Percentiles rank a stretch among this genome's conserved stretches.
phyloP scores from a whole-genome alignment of 2,888 invertebrate genomes.

The Metopia argyrocephala region DNA sequence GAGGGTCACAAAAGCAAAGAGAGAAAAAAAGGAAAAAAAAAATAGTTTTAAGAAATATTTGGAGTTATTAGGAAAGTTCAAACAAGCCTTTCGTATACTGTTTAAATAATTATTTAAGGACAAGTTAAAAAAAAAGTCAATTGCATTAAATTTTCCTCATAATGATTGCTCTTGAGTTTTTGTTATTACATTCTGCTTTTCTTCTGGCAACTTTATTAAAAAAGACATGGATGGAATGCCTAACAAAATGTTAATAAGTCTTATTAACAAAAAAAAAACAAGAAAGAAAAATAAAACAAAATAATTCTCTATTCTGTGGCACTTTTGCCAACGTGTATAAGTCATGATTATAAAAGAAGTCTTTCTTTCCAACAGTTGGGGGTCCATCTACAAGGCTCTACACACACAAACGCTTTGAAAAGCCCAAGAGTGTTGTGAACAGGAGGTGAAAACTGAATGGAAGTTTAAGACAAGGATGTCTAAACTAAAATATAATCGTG shows the following conservation, averaged over 20 bases:
- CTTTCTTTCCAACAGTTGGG: slow-evolving; percentile 12
- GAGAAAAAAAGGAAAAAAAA: neutral
- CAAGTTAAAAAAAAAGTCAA: slow-evolving; percentile 39
- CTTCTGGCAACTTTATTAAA: slow-evolving; percentile 29
- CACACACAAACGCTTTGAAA: neutral
- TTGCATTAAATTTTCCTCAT: slow-evolving; percentile 61
- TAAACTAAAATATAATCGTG: slow-evolving; percentile 53
- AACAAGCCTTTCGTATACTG: too few relatives aligned
- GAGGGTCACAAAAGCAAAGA: too few relatives aligned
- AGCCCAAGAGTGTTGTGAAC: neutral
- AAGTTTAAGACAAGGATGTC: slow-evolving; percentile 35
- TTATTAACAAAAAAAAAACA: slow-evolving; percentile 49
- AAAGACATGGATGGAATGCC: slow-evolving; percentile 57
- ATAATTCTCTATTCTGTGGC: neutral
- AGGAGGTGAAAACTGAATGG: slow-evolving; percentile 1
- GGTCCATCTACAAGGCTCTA: neutral
- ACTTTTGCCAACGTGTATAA: too few relatives aligned
- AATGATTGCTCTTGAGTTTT: slow-evolving; percentile 61
- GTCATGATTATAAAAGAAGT: too few relatives aligned
- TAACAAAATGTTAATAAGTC: slow-evolving; percentile 64
- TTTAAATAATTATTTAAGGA: too few relatives aligned
- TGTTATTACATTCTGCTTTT: slow-evolving; percentile 45
- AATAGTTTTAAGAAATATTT: slow-evolving; percentile 21
- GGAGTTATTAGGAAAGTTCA: slow-evolving; percentile 21
- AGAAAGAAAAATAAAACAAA: neutral